Evolutionary conservation across 2,888 invertebrate species (phyloP).

Genomic region (Athrips mouffetella): DNA sequence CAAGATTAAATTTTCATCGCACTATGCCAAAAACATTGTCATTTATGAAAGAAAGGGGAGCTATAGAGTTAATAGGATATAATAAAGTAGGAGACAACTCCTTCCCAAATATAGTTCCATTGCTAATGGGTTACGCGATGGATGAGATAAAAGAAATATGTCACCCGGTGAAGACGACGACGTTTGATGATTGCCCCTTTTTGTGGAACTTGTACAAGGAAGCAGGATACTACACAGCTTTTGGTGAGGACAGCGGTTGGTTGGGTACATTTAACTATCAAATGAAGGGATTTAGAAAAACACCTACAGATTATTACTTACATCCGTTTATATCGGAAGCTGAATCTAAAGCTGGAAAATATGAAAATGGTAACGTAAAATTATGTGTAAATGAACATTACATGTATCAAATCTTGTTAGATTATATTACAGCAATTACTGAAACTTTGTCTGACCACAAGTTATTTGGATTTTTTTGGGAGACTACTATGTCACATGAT

Average conservation of each 20-base stretch:
- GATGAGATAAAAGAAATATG: too few species aligned
- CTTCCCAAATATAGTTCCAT: slow-evolving; percentile 91
- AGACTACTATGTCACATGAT: slow-evolving; percentile 87
- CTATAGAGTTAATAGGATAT: slow-evolving; percentile 90
- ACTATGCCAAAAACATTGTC: slow-evolving; percentile 86
- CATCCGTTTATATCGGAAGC: slow-evolving; percentile 77
- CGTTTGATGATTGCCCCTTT: slow-evolving; percentile 86
- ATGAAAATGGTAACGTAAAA: slow-evolving; percentile 73
- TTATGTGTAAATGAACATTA: slow-evolving; percentile 81
- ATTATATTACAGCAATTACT: slow-evolving; percentile 67
- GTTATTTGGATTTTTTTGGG: slow-evolving; percentile 88
- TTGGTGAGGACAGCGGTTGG: slow-evolving; percentile 85
- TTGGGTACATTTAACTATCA: too few species aligned
- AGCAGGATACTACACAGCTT: slow-evolving; percentile 84
- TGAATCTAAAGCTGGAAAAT: background rate
- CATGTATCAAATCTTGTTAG: slow-evolving; percentile 80
- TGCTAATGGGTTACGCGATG: slow-evolving; percentile 80
- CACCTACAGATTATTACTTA: slow-evolving; percentile 89
- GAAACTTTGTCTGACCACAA: slow-evolving; percentile 50
- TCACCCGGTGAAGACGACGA: slow-evolving; percentile 63
- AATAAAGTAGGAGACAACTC: slow-evolving; percentile 97
- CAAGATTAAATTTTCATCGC: slow-evolving; percentile 89
- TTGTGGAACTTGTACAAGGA: slow-evolving; percentile 87
- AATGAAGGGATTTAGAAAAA: slow-evolving; percentile 69
- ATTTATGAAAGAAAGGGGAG: slow-evolving; percentile 79